phyloP scores from a whole-genome alignment of 2,113 vertebrate species.

The Lonchura striata region DNA sequence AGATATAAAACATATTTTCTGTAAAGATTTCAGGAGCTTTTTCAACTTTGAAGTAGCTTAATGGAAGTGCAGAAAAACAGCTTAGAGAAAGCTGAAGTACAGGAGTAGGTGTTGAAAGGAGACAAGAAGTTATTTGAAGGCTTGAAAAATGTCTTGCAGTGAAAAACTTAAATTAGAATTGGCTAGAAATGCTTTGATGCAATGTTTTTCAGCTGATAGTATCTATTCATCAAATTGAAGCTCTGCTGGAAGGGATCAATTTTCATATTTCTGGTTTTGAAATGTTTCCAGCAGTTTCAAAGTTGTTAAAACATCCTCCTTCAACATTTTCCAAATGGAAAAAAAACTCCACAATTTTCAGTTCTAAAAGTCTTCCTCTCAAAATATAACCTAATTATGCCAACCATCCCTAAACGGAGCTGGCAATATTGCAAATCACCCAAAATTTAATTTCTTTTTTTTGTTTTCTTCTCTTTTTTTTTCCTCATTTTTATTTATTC shows the following conservation, averaged over 20 bases:
- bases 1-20: background rate
- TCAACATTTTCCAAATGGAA: background rate
- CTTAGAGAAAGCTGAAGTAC: background rate
- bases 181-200: constrained; percentile 28
- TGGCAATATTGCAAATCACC: background rate
- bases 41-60: background rate
- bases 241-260: constrained; percentile 34
- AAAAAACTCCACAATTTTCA: background rate
- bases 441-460: background rate
- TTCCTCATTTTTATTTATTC: background rate
- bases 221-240: constrained; percentile 37
- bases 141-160: constrained; percentile 36
- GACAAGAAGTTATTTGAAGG: constrained; percentile 1
- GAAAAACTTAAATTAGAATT: constrained; percentile 7
- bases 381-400: background rate
- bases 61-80: background rate
- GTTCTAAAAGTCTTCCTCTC: background rate
- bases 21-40: background rate
- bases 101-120: background rate
- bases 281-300: background rate
- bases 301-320: constrained; percentile 23
- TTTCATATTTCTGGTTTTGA: constrained; percentile 24
- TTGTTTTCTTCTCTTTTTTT: background rate
- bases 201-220: constrained; percentile 26
- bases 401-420: background rate